These are phyloP conservation scores for Chirona hameri DNA, from an alignment of 2,888 invertebrate species.

Conservation along the genomic window DNA sequence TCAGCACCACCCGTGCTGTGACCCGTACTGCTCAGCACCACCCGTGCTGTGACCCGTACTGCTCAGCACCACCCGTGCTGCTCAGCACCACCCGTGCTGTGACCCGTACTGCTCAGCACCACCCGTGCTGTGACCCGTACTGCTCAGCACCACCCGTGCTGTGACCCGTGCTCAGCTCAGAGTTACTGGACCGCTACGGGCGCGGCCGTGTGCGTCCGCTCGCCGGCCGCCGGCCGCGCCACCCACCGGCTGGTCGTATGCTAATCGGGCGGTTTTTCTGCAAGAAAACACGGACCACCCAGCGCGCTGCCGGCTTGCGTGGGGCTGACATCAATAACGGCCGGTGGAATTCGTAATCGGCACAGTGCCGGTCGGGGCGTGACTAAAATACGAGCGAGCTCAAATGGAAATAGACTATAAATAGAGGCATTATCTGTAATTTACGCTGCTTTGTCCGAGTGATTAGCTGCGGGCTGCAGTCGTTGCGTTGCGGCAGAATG, in stretches of 20 bases:
- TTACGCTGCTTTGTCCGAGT: neutral
- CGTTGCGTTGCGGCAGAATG: neutral
- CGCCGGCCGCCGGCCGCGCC: neutral
- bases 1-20: no score
- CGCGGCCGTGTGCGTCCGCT: no score
- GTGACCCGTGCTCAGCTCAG: no score
- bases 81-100: no score
- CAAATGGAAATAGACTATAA: conserved; percentile 14
- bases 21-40: no score
- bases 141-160: no score
- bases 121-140: no score
- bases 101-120: no score
- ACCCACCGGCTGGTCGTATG: neutral
- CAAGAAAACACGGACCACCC: conserved; percentile 7
- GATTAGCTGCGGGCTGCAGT: neutral
- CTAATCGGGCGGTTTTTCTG: conserved; percentile 3
- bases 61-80: no score
- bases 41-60: no score
- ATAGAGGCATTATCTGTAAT: conserved; percentile 26
- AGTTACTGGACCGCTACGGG: neutral
- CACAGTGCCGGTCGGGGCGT: neutral
- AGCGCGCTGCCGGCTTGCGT: neutral
- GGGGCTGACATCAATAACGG: conserved; percentile 7
- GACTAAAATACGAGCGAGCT: conserved; percentile 11
- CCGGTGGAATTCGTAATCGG: neutral